Evolutionary conservation across 2,113 vertebrate species (phyloP).

Genomic region (Aix galericulata): DNA sequence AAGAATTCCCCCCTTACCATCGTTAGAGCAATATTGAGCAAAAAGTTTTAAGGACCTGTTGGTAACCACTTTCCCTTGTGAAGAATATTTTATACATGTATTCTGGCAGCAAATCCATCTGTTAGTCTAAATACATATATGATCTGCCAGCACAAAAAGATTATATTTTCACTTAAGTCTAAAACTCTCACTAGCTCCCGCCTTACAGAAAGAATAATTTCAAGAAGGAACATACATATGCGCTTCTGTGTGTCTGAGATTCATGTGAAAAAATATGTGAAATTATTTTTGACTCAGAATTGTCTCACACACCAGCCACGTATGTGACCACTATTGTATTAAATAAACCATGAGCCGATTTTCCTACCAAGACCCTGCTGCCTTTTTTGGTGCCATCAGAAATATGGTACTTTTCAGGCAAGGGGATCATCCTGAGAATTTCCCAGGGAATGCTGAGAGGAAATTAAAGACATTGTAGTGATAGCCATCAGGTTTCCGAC

Average conservation of each 20-base stretch:
- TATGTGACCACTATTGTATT: not conserved
- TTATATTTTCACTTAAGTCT: not conserved
- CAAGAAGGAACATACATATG: not conserved
- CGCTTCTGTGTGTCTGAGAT: not conserved
- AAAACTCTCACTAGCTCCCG: not conserved
- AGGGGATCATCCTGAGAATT: slow-evolving; percentile 16
- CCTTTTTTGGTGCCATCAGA: not conserved
- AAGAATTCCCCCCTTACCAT: not conserved
- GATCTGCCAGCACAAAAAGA: not conserved
- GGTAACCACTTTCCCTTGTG: not conserved
- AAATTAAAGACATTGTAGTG: not conserved
- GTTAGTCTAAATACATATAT: not conserved
- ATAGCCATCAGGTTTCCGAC: not conserved
- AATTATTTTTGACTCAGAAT: not conserved
- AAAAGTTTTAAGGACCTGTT: not conserved
- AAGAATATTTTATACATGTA: not conserved
- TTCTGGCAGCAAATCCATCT: not conserved
- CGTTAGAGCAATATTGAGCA: not conserved
- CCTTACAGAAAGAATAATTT: not conserved
- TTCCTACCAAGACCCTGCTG: not conserved
- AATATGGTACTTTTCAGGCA: slow-evolving; percentile 3
- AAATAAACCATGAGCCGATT: not conserved
- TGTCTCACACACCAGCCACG: not conserved
- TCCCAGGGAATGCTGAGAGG: slow-evolving; percentile 5
- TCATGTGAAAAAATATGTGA: not conserved